A percentile compares a stretch with the other conserved stretches of the same genome.
Conservation (phyloP, 2,113 vertebrate genomes). For the Geococcyx californianus region DNA sequence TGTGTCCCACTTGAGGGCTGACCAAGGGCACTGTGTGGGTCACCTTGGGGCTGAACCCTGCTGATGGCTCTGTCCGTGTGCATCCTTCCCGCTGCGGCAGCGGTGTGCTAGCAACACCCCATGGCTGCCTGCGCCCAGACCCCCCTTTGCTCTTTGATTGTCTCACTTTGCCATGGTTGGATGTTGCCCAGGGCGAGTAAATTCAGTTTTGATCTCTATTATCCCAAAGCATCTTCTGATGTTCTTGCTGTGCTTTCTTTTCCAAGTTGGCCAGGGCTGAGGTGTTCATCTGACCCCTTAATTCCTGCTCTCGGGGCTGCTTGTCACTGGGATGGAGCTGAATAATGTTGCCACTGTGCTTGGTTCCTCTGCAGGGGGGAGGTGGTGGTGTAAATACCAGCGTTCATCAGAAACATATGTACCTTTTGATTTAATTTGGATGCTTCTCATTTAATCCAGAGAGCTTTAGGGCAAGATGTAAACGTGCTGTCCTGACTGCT, state of each 20-base stretch:
- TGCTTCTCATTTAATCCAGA: background rate
- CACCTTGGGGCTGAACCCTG: background rate
- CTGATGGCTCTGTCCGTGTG: accelerated
- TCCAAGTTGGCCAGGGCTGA: background rate
- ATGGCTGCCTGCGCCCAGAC: accelerated
- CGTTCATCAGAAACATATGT: background rate
- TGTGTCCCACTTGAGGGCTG: background rate
- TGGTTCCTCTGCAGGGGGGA: background rate
- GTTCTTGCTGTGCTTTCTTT: background rate
- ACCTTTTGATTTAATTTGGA: background rate
- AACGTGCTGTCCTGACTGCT: background rate
- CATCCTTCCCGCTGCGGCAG: background rate
- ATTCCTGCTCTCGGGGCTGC: background rate
- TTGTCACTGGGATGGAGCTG: background rate
- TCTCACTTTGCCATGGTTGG: background rate
- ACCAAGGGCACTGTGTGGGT: accelerated
- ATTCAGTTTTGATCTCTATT: background rate
- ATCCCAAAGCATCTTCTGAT: background rate
- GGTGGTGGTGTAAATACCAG: background rate
- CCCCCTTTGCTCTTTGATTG: background rate
- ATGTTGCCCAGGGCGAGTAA: background rate
- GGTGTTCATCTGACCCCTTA: background rate
- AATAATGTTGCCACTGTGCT: background rate
- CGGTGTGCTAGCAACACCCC: background rate
- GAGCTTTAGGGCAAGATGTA: background rate